A percentile compares a stretch with the other conserved stretches of the same genome.
These are phyloP conservation scores for Carcinoscorpius rotundicauda DNA, from an alignment of 1,140 invertebrate species.

Conservation along the genomic window DNA sequence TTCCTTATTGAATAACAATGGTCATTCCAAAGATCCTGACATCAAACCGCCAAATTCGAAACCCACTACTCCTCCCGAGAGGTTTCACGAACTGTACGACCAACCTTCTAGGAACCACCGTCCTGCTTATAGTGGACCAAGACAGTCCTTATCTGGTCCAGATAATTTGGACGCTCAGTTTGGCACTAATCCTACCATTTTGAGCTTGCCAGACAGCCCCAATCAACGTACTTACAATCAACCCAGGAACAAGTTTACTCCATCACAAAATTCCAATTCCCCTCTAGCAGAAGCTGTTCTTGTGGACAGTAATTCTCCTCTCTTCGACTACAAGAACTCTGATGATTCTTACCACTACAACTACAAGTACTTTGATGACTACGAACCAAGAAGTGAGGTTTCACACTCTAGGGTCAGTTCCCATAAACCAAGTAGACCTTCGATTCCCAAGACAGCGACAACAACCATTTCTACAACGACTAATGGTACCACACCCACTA, in stretches of 20 bases:
- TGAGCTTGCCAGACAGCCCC: conserved; percentile 22
- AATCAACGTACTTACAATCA: conserved; percentile 5
- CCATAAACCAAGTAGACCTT: conserved; percentile 10
- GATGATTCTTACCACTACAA: conserved; percentile 3
- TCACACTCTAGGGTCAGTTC: conserved; percentile 4
- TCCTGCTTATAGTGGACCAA: conserved; percentile 8
- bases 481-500: conserved; percentile 11
- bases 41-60: background rate
- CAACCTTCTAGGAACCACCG: conserved; percentile 4
- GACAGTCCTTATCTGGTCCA: conserved; percentile 9
- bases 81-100: background rate
- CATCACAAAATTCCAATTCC: background rate
- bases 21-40: conserved; percentile 7
- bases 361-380: conserved; percentile 6
- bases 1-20: conserved; percentile 1
- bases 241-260: background rate
- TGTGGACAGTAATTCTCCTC: background rate
- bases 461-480: conserved; percentile 15
- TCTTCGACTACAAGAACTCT: conserved; percentile 8
- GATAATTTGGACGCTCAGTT: conserved; percentile 17
- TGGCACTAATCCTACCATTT: conserved; percentile 6
- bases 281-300: background rate
- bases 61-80: background rate
- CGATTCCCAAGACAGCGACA: conserved; percentile 12
- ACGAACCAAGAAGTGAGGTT: conserved; percentile 3